Percentiles rank a stretch among this genome's conserved stretches.
These are phyloP conservation scores for Aphaenogaster floridana DNA, from an alignment of 1,140 invertebrate genomes.

Conservation along the genomic window DNA sequence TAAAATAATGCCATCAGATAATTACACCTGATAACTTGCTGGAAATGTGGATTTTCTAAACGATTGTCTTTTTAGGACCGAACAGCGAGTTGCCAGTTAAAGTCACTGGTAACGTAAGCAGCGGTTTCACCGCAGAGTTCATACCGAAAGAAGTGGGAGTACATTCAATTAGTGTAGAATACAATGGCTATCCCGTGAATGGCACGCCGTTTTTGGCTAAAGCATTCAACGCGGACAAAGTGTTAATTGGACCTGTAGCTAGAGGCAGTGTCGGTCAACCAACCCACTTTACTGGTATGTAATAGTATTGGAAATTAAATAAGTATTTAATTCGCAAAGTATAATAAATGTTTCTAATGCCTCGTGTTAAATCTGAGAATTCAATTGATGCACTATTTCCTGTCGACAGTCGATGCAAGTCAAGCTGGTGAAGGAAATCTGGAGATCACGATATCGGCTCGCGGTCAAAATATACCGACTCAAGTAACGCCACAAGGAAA, in stretches of 20 bases:
- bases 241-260: slow-evolving; percentile 94
- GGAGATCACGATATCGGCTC: slow-evolving; percentile 98
- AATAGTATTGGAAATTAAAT: neutral
- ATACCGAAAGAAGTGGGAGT: slow-evolving; percentile 96
- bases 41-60: neutral
- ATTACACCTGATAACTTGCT: neutral
- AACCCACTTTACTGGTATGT: slow-evolving; percentile 93
- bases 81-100: slow-evolving; percentile 94
- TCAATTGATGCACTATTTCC: slow-evolving; percentile 29
- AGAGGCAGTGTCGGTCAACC: slow-evolving; percentile 94
- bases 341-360: neutral
- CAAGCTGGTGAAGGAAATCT: slow-evolving; percentile 99
- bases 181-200: slow-evolving; percentile 95
- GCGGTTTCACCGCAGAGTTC: slow-evolving; percentile 96
- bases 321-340: neutral
- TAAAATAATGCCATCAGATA: neutral
- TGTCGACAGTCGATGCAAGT: slow-evolving; percentile 94
- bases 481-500: slow-evolving; percentile 98
- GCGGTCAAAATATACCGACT: slow-evolving; percentile 97
- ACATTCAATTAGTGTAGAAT: slow-evolving; percentile 95
- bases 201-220: slow-evolving; percentile 97
- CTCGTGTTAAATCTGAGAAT: neutral
- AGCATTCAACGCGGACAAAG: slow-evolving; percentile 96
- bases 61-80: slow-evolving; percentile 86
- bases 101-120: slow-evolving; percentile 95